Evolutionary conservation across 2,888 invertebrate species (phyloP).

Genomic region (Metellina segmentata): DNA sequence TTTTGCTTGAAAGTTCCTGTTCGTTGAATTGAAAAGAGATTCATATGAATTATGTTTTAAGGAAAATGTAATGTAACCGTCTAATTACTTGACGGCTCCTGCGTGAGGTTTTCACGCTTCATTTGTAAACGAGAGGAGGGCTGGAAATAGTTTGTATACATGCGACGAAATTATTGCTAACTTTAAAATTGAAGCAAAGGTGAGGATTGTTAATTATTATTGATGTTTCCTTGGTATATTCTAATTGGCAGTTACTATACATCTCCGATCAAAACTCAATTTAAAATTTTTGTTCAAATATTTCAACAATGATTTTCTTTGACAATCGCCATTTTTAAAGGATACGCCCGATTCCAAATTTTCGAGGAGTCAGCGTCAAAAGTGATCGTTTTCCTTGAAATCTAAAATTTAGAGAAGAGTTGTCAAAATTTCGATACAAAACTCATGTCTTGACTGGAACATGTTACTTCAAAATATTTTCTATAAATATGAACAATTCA

Average conservation of each 20-base stretch:
- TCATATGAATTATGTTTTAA: not conserved
- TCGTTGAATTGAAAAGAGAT: not conserved
- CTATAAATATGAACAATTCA: no score
- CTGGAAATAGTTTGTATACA: not conserved
- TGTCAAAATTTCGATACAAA: no score
- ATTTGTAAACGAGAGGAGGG: not conserved
- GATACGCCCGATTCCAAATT: constrained; percentile 10
- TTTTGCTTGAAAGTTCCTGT: not conserved
- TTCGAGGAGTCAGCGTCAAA: no score
- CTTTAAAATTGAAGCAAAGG: constrained; percentile 65
- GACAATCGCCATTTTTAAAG: constrained; percentile 19
- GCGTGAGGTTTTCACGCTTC: constrained; percentile 26
- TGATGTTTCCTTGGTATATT: not conserved
- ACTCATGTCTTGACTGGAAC: no score
- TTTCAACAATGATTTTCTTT: not conserved
- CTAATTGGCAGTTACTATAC: no score
- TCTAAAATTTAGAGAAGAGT: no score
- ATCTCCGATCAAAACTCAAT: not conserved
- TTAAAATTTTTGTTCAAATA: not conserved
- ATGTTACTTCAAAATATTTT: no score
- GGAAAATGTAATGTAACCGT: constrained; percentile 16
- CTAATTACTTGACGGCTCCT: not conserved
- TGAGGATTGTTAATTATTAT: not conserved
- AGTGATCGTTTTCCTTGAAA: no score
- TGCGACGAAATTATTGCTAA: constrained; percentile 7